phyloP scores from a whole-genome alignment of 2,797 vertebrate genomes.

The Balearica regulorum region DNA sequence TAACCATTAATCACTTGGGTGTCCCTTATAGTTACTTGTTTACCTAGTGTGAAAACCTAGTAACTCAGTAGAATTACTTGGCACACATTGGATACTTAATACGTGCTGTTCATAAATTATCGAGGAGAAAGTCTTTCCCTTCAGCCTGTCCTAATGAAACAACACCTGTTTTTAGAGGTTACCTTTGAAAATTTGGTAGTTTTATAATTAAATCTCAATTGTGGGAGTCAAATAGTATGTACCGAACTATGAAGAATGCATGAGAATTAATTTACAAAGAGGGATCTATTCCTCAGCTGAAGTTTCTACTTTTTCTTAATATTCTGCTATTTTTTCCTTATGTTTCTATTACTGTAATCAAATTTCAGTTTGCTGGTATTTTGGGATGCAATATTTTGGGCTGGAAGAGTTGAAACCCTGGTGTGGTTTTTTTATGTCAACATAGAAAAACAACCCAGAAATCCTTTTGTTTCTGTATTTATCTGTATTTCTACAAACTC shows the following conservation, averaged over 20 bases:
- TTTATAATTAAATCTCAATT: neutral
- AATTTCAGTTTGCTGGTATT: neutral
- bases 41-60: constrained; percentile 61
- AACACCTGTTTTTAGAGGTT: neutral
- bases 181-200: neutral
- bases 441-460: neutral
- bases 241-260: neutral
- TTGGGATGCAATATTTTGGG: neutral
- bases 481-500: neutral
- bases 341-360: neutral
- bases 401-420: neutral
- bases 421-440: neutral
- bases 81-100: constrained; percentile 2
- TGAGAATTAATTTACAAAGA: neutral
- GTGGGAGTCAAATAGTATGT: neutral
- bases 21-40: constrained; percentile 57
- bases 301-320: neutral
- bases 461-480: neutral
- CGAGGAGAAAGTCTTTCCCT: constrained; percentile 8
- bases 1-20: constrained; percentile 13
- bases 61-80: constrained; percentile 38
- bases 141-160: neutral
- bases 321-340: neutral
- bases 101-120: constrained; percentile 34
- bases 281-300: neutral